A percentile compares a stretch with the other conserved stretches of the same genome.
phyloP scores from a whole-genome alignment of 2,888 invertebrate genomes.

The Vesta saturnalis region DNA sequence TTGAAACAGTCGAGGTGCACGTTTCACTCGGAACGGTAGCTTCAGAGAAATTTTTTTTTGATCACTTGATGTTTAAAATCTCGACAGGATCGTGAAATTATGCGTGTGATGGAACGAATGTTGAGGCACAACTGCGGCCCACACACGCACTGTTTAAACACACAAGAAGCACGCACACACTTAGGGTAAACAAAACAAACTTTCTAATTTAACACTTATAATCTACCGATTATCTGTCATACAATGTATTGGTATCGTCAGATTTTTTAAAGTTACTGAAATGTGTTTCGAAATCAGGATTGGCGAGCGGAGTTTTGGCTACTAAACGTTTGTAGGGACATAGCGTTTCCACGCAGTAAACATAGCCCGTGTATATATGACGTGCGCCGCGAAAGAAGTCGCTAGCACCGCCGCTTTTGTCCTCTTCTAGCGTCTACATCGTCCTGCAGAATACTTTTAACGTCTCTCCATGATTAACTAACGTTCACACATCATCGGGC shows the following conservation, averaged over 20 bases:
- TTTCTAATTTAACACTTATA: slow-evolving; percentile 29
- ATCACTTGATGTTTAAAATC: slow-evolving; percentile 8
- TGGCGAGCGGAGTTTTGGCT: slow-evolving; percentile 55
- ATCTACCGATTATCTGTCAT: slow-evolving; percentile 8
- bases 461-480: slow-evolving; percentile 60
- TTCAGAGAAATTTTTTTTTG: slow-evolving; percentile 11
- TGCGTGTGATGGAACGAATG: slow-evolving; percentile 37
- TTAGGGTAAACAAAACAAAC: slow-evolving; percentile 37
- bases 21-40: slow-evolving; percentile 28
- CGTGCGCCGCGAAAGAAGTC: slow-evolving; percentile 48
- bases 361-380: slow-evolving; percentile 52
- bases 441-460: slow-evolving; percentile 40
- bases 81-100: slow-evolving; percentile 26
- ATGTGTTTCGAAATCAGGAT: slow-evolving; percentile 50
- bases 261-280: slow-evolving; percentile 40
- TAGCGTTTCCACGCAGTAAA: slow-evolving; percentile 56
- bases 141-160: slow-evolving; percentile 40
- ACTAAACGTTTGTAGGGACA: slow-evolving; percentile 57
- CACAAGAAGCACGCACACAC: slow-evolving; percentile 42
- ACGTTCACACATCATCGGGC: slow-evolving; percentile 45
- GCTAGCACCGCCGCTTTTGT: slow-evolving; percentile 53
- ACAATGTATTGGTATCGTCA: slow-evolving; percentile 15
- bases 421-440: slow-evolving; percentile 57
- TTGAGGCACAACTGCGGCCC: slow-evolving; percentile 43
- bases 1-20: slow-evolving; percentile 31